Conservation (phyloP, 2,113 vertebrate genomes). For the Chunga burmeisteri region DNA sequence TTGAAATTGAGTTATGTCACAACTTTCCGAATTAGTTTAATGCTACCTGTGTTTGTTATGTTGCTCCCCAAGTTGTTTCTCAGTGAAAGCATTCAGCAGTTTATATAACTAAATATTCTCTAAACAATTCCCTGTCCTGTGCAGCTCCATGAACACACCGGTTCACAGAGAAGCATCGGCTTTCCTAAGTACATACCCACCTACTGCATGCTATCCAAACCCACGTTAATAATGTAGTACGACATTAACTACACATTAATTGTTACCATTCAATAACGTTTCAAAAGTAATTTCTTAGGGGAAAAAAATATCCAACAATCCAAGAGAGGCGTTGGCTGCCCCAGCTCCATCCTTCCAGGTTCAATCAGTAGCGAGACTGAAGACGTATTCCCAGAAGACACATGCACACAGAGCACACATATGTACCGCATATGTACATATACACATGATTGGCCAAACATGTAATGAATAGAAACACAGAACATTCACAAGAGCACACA, state of each 20-base stretch:
- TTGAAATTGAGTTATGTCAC: neutral
- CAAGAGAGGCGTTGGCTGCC: neutral
- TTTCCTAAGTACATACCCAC: neutral
- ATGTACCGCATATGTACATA: fast-evolving
- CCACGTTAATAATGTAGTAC: neutral
- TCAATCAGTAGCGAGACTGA: neutral
- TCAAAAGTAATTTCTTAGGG: neutral
- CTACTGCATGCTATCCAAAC: neutral
- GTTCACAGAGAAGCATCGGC: neutral
- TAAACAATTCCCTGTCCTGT: neutral
- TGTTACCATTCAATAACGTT: neutral
- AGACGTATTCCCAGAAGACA: neutral
- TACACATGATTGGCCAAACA: neutral
- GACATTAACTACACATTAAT: neutral
- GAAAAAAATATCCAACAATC: neutral
- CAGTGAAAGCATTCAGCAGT: neutral
- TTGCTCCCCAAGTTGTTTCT: neutral
- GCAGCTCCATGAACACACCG: neutral
- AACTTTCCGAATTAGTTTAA: neutral
- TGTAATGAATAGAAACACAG: neutral
- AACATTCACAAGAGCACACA: neutral
- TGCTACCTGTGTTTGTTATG: neutral
- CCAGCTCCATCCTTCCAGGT: neutral
- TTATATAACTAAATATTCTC: neutral
- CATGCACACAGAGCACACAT: fast-evolving